phyloP scores from a whole-genome alignment of 2,797 vertebrate species.

The Mallotus villosus region DNA sequence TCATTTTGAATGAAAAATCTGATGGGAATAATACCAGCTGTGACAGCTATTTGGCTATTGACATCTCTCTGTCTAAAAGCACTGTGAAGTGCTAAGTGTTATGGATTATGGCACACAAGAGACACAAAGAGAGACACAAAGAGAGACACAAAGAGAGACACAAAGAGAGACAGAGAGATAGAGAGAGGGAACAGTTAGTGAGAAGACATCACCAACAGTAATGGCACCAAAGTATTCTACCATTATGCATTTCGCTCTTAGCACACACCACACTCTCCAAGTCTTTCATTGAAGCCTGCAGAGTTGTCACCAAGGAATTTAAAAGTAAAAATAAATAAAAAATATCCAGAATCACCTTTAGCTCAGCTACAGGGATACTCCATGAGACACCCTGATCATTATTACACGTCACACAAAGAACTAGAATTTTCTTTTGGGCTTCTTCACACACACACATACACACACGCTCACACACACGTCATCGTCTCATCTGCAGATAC shows the following conservation, averaged over 20 bases:
- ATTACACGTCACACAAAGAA: neutral
- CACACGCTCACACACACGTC: constrained; percentile 1
- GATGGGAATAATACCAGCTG: neutral
- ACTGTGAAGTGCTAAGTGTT: constrained; percentile 13
- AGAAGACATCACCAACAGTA: neutral
- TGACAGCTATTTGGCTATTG: constrained; percentile 2
- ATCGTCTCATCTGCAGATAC: neutral
- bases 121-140: neutral
- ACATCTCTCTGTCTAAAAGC: constrained; percentile 18
- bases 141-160: neutral
- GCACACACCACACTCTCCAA: neutral
- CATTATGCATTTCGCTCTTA: neutral
- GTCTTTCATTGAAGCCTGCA: neutral
- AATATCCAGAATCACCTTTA: neutral
- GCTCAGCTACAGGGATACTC: neutral
- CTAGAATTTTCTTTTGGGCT: neutral
- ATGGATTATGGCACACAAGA: constrained; percentile 16
- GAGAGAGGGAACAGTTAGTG: neutral
- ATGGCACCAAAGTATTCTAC: constrained; percentile 2
- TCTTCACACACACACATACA: constrained; percentile 5
- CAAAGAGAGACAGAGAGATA: neutral
- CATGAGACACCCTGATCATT: neutral
- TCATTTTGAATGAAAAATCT: constrained; percentile 3
- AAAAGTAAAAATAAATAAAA: neutral
- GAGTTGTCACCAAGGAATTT: neutral